A percentile compares a stretch with the other conserved stretches of the same genome.
phyloP scores from a whole-genome alignment of 2,113 vertebrate genomes.

The Grantiella picta region DNA sequence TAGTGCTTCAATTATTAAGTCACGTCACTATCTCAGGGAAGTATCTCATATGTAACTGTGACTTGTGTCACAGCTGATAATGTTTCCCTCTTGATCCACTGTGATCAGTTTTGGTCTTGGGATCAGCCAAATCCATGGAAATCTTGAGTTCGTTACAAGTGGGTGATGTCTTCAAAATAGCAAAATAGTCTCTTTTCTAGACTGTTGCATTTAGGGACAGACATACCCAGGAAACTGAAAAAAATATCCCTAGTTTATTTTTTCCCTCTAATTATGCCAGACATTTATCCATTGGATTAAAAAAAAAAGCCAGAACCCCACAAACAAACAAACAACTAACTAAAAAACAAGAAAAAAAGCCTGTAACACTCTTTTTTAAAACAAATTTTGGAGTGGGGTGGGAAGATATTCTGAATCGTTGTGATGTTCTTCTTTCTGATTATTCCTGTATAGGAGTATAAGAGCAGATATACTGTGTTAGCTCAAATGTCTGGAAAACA shows the following conservation, averaged over 20 bases:
- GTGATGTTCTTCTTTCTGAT: neutral
- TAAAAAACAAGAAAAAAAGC: neutral
- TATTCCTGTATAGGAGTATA: neutral
- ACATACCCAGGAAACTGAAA: neutral
- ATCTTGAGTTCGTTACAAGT: neutral
- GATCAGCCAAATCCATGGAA: neutral
- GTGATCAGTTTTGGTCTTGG: neutral
- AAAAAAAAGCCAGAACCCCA: no score
- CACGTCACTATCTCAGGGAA: neutral
- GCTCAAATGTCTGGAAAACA: neutral
- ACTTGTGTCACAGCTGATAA: neutral
- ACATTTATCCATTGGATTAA: neutral
- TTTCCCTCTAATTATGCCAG: neutral
- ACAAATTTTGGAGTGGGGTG: neutral
- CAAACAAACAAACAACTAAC: no score
- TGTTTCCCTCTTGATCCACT: neutral
- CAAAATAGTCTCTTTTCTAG: neutral
- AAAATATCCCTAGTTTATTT: neutral
- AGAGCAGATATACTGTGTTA: neutral
- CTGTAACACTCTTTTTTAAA: neutral
- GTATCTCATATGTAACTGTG: no score
- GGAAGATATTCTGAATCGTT: neutral
- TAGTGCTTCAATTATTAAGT: neutral
- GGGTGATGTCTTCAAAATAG: neutral
- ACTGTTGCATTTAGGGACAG: neutral